These are phyloP conservation scores for Panthera uncia DNA, from an alignment of 2,113 vertebrate species.

Conservation along the genomic window DNA sequence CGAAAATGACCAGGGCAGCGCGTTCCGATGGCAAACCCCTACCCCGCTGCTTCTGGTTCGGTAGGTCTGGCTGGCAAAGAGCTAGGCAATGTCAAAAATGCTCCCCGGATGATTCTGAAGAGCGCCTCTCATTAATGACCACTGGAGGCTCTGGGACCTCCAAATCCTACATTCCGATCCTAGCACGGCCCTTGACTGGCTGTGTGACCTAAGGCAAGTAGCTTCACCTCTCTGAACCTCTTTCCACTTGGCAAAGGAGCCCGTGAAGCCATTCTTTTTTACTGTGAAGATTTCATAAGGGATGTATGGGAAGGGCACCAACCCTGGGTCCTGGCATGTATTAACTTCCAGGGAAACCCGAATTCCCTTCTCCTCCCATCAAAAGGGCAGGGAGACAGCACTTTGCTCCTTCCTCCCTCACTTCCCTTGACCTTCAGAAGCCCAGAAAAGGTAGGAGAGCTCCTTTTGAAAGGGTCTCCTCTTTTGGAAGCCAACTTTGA, in stretches of 20 bases:
- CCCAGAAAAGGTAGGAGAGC: neutral
- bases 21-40: neutral
- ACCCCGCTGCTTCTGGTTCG: neutral
- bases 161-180: neutral
- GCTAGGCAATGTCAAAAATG: neutral
- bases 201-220: neutral
- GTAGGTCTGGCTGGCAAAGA: neutral
- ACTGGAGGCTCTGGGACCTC: neutral
- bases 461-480: constrained; percentile 40
- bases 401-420: neutral
- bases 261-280: neutral
- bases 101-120: neutral
- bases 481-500: constrained; percentile 51
- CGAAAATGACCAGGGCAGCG: neutral
- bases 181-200: neutral
- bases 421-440: constrained; percentile 34
- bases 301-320: neutral
- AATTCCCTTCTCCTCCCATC: neutral
- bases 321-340: too few species aligned
- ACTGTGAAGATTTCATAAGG: neutral
- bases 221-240: neutral
- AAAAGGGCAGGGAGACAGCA: neutral
- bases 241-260: neutral
- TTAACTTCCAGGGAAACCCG: too few species aligned
- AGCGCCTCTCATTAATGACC: neutral